Base-by-base conservation (phyloP, 2,888 invertebrate species). In the Eupithecia exiguata region DNA sequence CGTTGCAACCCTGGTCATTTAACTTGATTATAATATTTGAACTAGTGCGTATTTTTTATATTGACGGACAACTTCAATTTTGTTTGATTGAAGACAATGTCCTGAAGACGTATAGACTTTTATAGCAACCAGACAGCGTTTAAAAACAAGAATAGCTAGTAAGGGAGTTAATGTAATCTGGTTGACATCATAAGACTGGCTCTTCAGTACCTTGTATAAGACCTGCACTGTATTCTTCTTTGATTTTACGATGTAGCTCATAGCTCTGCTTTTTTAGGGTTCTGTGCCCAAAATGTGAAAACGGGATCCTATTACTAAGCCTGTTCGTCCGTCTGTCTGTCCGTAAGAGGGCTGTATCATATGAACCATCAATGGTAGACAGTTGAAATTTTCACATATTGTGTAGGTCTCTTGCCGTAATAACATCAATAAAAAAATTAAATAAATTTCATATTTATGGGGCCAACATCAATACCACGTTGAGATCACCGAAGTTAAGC, bases 21-120 rank as follows among this genome's bases (percentile, higher is more conserved):
- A 83, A 84, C 84, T 84, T 70, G 80, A 84, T 87, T 87, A 89
- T 91, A 91, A 89, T 91, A 91, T 91, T 90, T 89, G 86, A 88
- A 83, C 83, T 78, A 76, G 84, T 85, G 49, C 10, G 86, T 83
- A 83, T 66, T 43, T 40, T 38, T 12, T 5, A 7, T 35, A 10
- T 53, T 53, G 49, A 46, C 46, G 0, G 1, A 21, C n/a, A 25
- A 18, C 49, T 49, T n/a, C 14, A 21, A 25, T 25, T 61, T 16
- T 30, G 7, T 30, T 16, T 30, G 84, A 90, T 88, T 88, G 87
- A 87, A 87, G 87, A 89, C 87, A 88, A 86, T 88, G 86, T 87
- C 77, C 80, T 70, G 66, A 81, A 84, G 84, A 84, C 83, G 86
- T 81, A 79, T 80, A 83, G 87, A 90, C 88, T 91, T 88, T 91